These are phyloP conservation scores for Aulostomus chinensis DNA, from an alignment of 2,797 vertebrate genomes.

Conservation along the genomic window DNA sequence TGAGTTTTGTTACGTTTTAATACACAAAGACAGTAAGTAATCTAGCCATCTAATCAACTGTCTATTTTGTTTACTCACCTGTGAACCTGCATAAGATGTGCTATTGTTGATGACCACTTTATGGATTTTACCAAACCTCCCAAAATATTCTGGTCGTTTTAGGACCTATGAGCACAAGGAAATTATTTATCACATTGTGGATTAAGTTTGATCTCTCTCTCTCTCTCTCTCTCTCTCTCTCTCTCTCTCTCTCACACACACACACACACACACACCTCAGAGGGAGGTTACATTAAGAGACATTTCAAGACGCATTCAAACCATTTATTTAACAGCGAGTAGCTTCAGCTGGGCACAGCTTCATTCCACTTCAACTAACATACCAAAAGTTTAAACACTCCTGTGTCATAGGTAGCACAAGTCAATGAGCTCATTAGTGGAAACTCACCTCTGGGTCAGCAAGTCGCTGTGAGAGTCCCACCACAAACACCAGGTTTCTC, in stretches of 20 bases:
- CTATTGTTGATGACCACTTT: constrained; percentile 99
- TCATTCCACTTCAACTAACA: constrained; percentile 4
- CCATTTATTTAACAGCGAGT: not conserved
- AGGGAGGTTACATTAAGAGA: not conserved
- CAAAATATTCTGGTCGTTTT: constrained; percentile 99
- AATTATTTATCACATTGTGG: not conserved
- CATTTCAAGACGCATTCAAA: not conserved
- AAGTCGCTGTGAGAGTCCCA: constrained; percentile 95
- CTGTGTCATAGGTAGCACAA: constrained; percentile 3
- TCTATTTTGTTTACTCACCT: constrained; percentile 79
- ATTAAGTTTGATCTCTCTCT: not conserved
- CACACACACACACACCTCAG: not conserved
- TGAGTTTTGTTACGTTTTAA: too few species aligned
- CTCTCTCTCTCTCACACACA: too few species aligned
- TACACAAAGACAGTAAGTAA: too few species aligned
- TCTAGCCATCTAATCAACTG: not conserved
- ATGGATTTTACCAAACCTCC: constrained; percentile 99
- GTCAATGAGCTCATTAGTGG: not conserved
- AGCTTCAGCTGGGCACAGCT: not conserved
- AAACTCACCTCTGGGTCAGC: constrained; percentile 92
- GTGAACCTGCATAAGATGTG: constrained; percentile 99
- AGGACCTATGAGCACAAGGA: constrained; percentile 85
- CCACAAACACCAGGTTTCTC: constrained; percentile 98
- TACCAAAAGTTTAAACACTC: not conserved
- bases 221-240: too few species aligned